Evolutionary conservation across 2,113 vertebrate species (phyloP).

Genomic region (Epinephelus cyanopodus): DNA sequence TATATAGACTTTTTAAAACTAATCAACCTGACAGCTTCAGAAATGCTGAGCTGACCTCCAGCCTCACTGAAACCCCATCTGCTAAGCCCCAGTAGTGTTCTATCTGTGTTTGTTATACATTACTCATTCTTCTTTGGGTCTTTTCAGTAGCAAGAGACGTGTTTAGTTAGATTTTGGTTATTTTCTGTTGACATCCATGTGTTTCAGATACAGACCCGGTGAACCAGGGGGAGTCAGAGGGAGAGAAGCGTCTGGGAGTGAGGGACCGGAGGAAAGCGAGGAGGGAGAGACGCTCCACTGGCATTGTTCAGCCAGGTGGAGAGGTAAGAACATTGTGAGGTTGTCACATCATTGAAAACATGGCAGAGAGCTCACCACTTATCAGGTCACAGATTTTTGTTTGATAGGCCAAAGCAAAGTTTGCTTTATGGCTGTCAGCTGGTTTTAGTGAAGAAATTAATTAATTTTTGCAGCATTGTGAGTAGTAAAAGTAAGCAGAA

Average conservation of each 20-base stretch:
- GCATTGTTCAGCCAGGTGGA: slow-evolving; percentile 72
- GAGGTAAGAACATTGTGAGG: slow-evolving; percentile 67
- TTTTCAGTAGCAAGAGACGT: background rate
- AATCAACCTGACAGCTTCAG: background rate
- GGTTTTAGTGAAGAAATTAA: background rate
- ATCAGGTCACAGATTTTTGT: background rate
- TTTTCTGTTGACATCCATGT: background rate
- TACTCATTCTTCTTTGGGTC: background rate
- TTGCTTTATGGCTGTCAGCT: background rate
- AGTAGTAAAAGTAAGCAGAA: background rate
- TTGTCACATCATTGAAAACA: background rate
- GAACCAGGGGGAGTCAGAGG: slow-evolving; percentile 79
- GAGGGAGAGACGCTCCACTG: slow-evolving; percentile 86
- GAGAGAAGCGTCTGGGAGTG: slow-evolving; percentile 68
- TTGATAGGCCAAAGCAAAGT: background rate
- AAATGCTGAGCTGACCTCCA: background rate
- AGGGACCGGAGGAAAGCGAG: slow-evolving; percentile 78
- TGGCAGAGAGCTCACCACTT: background rate
- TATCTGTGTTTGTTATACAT: background rate
- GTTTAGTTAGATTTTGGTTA: background rate
- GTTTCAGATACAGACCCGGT: slow-evolving; percentile 79
- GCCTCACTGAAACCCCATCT: background rate
- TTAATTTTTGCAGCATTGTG: background rate
- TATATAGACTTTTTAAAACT: background rate
- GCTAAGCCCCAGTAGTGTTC: background rate